Evolutionary conservation across 2,113 vertebrate species (phyloP).

Genomic region (Thryonomys swinderianus): DNA sequence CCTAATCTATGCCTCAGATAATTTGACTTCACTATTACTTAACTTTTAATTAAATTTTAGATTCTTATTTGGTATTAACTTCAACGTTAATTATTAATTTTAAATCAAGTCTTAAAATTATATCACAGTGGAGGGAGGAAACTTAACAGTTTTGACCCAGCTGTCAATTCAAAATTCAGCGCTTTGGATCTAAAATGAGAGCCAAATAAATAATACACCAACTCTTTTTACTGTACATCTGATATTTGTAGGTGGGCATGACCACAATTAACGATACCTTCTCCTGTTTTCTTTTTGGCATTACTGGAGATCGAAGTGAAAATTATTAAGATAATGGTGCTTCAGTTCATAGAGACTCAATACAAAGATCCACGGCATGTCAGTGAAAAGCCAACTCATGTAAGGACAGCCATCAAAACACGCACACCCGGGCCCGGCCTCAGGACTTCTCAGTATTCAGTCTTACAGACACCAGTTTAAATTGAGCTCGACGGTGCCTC

Average conservation of each 20-base stretch:
- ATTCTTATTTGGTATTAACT: not conserved
- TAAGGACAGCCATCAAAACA: not conserved
- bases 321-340: not conserved
- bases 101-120: constrained; percentile 28
- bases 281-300: not conserved
- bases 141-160: not conserved
- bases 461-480: not conserved
- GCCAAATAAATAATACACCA: not conserved
- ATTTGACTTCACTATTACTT: not conserved
- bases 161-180: constrained; percentile 8
- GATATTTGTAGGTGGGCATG: not conserved
- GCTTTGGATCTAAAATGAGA: not conserved
- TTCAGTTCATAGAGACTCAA: not conserved
- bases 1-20: not conserved
- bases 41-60: not conserved
- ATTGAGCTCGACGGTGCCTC: not conserved
- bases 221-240: not conserved
- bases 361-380: not conserved
- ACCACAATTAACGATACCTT: not conserved
- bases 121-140: not conserved
- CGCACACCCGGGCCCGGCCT: not conserved
- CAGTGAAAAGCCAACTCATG: not conserved
- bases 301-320: not conserved
- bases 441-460: not conserved
- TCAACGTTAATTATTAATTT: not conserved